Conservation (phyloP, 2,888 invertebrate genomes). For the Scaptomyza parva region DNA sequence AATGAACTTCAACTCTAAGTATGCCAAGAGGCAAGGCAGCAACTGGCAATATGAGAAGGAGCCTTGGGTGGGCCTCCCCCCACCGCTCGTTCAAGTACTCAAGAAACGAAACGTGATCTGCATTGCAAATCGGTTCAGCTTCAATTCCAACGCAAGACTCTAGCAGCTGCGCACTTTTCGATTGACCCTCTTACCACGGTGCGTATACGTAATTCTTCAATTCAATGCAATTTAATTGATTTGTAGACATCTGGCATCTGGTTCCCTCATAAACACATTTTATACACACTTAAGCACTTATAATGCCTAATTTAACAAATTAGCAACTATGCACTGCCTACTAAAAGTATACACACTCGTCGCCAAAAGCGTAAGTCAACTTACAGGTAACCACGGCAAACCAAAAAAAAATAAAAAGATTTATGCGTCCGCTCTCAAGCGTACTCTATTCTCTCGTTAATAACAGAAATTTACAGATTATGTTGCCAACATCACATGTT, state of each 20-base stretch:
- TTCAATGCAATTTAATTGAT: conserved; percentile 37
- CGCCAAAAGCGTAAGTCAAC: conserved; percentile 1
- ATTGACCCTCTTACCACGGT: conserved; percentile 6
- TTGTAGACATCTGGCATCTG: conserved; percentile 12
- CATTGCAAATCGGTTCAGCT: conserved; percentile 40
- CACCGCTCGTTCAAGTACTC: conserved; percentile 10
- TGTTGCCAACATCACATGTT: conserved; percentile 31
- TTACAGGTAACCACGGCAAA: conserved; percentile 28
- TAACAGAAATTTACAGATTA: conserved; percentile 49
- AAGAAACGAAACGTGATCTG: conserved; percentile 50
- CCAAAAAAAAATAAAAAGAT: conserved; percentile 26
- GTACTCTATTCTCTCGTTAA: conserved; percentile 45
- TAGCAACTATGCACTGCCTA: conserved; percentile 19
- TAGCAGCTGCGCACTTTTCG: conserved; percentile 1
- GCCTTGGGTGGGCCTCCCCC: conserved; percentile 1
- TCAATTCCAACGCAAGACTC: background rate
- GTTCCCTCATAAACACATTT: conserved; percentile 11
- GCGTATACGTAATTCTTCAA: conserved; percentile 45
- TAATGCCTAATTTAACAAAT: conserved; percentile 42
- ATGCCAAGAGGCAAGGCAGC: conserved; percentile 12
- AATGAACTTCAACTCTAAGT: conserved; percentile 57
- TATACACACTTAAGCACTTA: conserved; percentile 4
- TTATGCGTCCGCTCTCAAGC: conserved; percentile 43
- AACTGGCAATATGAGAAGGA: background rate
- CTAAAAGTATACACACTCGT: conserved; percentile 3